These are phyloP conservation scores for Rousettus leschenaultii DNA, from an alignment of 2,113 vertebrate species.

Conservation along the genomic window DNA sequence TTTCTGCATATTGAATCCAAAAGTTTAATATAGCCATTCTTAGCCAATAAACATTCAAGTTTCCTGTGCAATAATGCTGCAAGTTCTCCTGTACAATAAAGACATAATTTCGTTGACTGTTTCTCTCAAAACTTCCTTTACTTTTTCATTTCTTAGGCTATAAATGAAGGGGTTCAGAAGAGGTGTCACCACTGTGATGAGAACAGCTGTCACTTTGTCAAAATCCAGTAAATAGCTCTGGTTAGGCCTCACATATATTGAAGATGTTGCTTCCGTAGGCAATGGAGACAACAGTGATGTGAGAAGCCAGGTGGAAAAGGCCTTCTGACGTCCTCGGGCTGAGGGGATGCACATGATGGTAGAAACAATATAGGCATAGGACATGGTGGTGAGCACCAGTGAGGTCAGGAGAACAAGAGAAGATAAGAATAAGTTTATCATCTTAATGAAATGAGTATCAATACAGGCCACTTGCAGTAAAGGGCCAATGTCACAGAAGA, in stretches of 20 bases:
- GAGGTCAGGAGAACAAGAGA: slow-evolving; percentile 15
- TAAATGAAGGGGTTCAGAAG: slow-evolving; percentile 61
- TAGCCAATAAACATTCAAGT: not conserved
- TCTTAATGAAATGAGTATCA: slow-evolving; percentile 12
- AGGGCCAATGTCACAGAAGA: slow-evolving; percentile 54
- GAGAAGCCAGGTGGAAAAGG: slow-evolving; percentile 50
- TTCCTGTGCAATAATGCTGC: not conserved
- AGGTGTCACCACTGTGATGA: slow-evolving; percentile 6
- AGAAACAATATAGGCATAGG: slow-evolving; percentile 24
- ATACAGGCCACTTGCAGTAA: not conserved
- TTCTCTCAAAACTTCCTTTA: slow-evolving; percentile 43
- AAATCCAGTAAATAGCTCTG: slow-evolving; percentile 18
- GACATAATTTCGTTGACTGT: not conserved
- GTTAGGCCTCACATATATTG: slow-evolving; percentile 43
- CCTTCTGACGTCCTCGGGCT: slow-evolving; percentile 11
- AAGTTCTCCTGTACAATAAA: not conserved
- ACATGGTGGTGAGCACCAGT: not conserved
- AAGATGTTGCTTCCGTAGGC: slow-evolving; percentile 43
- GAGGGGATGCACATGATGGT: not conserved
- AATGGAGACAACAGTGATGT: slow-evolving; percentile 11
- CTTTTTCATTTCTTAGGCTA: slow-evolving; percentile 50
- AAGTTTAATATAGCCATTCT: not conserved
- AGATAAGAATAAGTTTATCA: slow-evolving; percentile 14
- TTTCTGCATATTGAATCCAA: not conserved
- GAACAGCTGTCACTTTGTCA: slow-evolving; percentile 26